Conservation (phyloP, 2,797 vertebrate genomes). For the Malurus splendens region DNA sequence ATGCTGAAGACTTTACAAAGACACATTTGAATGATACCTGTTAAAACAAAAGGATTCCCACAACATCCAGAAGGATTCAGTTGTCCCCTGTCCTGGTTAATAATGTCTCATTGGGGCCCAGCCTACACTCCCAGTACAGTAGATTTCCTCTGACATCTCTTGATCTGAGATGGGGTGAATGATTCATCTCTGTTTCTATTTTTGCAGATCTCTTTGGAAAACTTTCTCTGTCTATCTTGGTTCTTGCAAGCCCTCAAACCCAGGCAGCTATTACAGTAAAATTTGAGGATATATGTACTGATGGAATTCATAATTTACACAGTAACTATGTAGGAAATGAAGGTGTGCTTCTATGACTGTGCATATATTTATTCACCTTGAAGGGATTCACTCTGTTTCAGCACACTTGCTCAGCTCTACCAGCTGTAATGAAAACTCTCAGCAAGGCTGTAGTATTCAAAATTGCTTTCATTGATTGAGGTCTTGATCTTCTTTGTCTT, state of each 20-base stretch:
- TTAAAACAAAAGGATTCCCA: neutral
- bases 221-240: neutral
- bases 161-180: neutral
- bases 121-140: fast-evolving
- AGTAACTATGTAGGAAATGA: neutral
- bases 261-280: neutral
- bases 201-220: neutral
- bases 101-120: neutral
- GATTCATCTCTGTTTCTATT: fast-evolving
- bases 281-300: neutral
- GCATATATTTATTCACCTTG: neutral
- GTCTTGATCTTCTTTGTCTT: neutral
- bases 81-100: neutral
- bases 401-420: neutral
- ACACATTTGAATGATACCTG: neutral
- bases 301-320: neutral
- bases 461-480: neutral
- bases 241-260: neutral
- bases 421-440: neutral
- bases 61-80: neutral
- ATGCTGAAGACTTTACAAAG: neutral
- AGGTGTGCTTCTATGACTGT: neutral
- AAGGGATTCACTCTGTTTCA: neutral
- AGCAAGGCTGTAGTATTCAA: neutral
- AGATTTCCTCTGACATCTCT: neutral